Conservation (phyloP, 2,113 vertebrate species). For the Corydoras sp. region DNA sequence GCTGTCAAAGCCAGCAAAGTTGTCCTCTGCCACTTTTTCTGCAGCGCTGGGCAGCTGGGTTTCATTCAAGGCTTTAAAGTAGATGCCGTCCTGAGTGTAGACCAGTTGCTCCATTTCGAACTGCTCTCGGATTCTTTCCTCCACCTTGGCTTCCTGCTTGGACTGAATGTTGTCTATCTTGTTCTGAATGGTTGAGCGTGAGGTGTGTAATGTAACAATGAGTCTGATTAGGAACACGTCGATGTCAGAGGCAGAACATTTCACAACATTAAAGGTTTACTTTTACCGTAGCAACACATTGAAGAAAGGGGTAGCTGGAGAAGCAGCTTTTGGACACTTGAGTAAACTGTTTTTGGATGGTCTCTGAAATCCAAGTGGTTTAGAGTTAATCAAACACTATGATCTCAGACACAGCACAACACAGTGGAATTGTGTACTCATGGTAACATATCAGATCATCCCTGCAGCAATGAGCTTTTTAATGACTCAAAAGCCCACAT, state of each 20-base stretch:
- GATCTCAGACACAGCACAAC: too few relatives aligned
- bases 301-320: slow-evolving; percentile 30
- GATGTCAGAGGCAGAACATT: not conserved
- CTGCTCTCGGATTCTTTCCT: slow-evolving; percentile 44
- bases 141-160: slow-evolving; percentile 31
- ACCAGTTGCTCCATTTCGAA: slow-evolving; percentile 46
- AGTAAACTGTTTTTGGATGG: slow-evolving; percentile 24
- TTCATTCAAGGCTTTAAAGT: slow-evolving; percentile 29
- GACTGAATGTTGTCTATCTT: slow-evolving; percentile 46
- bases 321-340: slow-evolving; percentile 34
- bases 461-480: too few relatives aligned
- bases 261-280: not conserved
- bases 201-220: not conserved
- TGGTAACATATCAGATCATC: too few relatives aligned
- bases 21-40: slow-evolving; percentile 3
- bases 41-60: not conserved
- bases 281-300: slow-evolving; percentile 31
- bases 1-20: slow-evolving; percentile 24
- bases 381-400: too few relatives aligned
- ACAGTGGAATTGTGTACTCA: too few relatives aligned
- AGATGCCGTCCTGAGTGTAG: slow-evolving; percentile 43
- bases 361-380: slow-evolving; percentile 24
- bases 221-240: too few relatives aligned
- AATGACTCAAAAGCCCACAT: too few relatives aligned
- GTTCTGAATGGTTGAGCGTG: slow-evolving; percentile 4